Evolutionary conservation across 92 coral and sea anemone genomes (phyloP).

Genomic region (Palythoa caribaeorum): DNA sequence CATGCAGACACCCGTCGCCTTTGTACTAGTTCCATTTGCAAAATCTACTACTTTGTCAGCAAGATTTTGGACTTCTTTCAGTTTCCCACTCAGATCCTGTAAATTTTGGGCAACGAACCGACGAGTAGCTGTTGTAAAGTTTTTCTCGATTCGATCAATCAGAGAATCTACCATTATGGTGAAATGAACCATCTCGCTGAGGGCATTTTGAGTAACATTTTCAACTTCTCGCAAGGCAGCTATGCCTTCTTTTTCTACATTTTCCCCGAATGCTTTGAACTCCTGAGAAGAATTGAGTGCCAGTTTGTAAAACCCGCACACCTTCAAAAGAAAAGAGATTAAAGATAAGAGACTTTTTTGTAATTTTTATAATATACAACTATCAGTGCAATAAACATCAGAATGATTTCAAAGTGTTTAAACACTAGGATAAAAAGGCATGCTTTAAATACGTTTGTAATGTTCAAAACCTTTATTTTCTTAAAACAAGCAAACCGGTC

Average conservation of each 20-base stretch:
- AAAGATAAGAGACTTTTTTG: neutral
- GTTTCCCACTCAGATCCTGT: slow-evolving; percentile 71
- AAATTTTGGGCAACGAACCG: slow-evolving; percentile 76
- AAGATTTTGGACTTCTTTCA: slow-evolving; percentile 75
- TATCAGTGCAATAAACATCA: neutral
- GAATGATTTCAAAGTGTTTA: too few species aligned
- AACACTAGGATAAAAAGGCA: neutral
- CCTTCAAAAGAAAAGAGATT: neutral
- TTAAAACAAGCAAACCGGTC: too few species aligned
- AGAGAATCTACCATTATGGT: slow-evolving; percentile 81
- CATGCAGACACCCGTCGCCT: slow-evolving; percentile 82
- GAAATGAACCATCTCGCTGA: slow-evolving; percentile 81
- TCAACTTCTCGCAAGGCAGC: slow-evolving; percentile 74
- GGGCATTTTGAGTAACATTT: slow-evolving; percentile 76
- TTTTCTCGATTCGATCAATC: slow-evolving; percentile 73
- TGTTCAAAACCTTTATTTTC: neutral
- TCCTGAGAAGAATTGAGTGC: slow-evolving; percentile 80
- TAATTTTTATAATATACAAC: neutral
- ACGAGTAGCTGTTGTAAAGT: slow-evolving; percentile 78
- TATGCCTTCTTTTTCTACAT: slow-evolving; percentile 78
- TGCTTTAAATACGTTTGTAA: neutral
- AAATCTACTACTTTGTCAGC: slow-evolving; percentile 89
- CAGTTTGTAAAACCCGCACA: slow-evolving; percentile 80
- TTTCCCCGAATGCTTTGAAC: slow-evolving; percentile 84
- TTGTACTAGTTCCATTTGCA: slow-evolving; percentile 83